Evolutionary conservation across 2,888 invertebrate species (phyloP), one percentile per base, ranked within the genome.

Genomic region (Dione juno): DNA sequence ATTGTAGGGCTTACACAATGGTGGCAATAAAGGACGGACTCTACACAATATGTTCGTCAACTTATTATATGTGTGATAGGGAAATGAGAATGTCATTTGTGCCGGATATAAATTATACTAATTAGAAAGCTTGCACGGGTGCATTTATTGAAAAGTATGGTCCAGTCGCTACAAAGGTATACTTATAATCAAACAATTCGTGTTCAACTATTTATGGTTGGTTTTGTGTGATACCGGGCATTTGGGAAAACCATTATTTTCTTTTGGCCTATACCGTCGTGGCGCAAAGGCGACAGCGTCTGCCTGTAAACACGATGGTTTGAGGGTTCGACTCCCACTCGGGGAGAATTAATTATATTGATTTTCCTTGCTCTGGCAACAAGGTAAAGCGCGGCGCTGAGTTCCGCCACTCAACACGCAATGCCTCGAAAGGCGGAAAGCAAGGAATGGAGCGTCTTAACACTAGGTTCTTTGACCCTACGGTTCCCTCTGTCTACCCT

Each of bases 101-200:
- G 75, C 81, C 84, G 88, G 88, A 88, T 79, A 80, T 73, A 77
- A 83, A 85, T 87, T 82, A 85, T 81, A 80, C 82, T 85, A 87
- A 88, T 88, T 88, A 87, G 78, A 69, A 67, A 71, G 77, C 76
- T 80, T 40, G 64, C 57, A 45, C 16, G 53, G 57, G 63, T 67
- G 40, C 58, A 40, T 35, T 67, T 48, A 58, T 57, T 59, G 63
- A 48, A 61, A 53, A 50, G 19, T 61, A 65, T 69, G 69, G 69
- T 69, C 50, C 71, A 57, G 67, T 64, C 58, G 48, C 19, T 67
- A 40, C n/a, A 40, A 37, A 63, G 48, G 64, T 69, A 64, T 69
- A 69, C 68, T 64, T 69, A 69, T 16, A 5, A 28, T 37, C 2
- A 35, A 57, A 57, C 21, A 45, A 53, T 69, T 63, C 21, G n/a